Evolutionary conservation across 2,888 invertebrate genomes (phyloP), one percentile per base, ranked within the genome.

Genomic region (Ptycholaimellus sp.): DNA sequence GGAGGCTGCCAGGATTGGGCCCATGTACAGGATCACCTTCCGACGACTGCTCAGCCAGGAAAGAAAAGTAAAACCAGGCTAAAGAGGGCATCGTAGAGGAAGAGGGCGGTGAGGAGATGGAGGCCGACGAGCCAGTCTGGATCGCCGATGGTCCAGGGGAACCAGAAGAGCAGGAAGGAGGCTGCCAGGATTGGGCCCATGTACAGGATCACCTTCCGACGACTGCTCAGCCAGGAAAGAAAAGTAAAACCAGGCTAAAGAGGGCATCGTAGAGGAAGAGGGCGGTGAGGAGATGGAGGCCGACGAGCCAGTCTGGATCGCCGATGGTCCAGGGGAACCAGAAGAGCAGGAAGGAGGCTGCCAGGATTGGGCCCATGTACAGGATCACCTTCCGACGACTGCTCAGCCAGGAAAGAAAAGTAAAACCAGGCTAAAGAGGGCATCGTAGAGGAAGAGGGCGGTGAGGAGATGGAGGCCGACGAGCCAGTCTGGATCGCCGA

Each of bases 221-320:
- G 45, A 6, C 48, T 56, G 36, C 46, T 46, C 1, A 57, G 46
- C 39, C 52, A 50, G n/a, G n/a, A n/a, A n/a, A n/a, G n/a, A n/a
- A n/a, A n/a, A n/a, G n/a, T n/a, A 60, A 36, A 4, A 49, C 54
- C 37, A 58, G 57, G 6, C 60, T 61, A 34, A 58, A 53, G 38
- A 61, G 47, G 1, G 59, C 54, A 42, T 62, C 62, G 45, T 56
- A 62, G 31, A 60, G 50, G 44, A 57, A 61, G 22, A 62, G 47
- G 1, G 58, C 46, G 3, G 55, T 42, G 18, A 61, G 49, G 2
- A 61, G 46, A 37, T 62, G 61, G 5, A 61, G 17, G 2, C 60
- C 61, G 7, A 51, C 51, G 1, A 60, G 38, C 49, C 41, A 42
- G 2, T 41, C 41, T 14, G 43, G 37, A 34, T 53, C 51, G 37